Conservation (phyloP, 2,113 vertebrate species). For the Hemichromis elongatus region DNA sequence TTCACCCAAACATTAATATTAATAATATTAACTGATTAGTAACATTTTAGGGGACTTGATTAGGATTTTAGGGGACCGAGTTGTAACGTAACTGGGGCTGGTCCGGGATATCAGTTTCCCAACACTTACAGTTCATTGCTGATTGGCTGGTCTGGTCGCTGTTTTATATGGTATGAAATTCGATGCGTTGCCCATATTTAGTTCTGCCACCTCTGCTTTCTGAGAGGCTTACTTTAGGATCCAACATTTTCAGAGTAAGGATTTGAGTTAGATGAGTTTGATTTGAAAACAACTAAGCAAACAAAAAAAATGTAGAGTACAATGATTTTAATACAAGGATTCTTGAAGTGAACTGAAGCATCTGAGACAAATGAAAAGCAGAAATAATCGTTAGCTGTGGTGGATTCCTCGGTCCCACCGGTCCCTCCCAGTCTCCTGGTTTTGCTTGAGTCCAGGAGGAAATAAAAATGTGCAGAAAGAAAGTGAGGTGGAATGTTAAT, state of each 20-base stretch:
- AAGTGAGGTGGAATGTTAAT: conserved; percentile 72
- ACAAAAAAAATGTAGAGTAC: fast-evolving
- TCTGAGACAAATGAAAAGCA: background rate
- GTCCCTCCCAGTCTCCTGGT: background rate
- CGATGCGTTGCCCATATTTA: background rate
- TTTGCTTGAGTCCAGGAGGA: conserved; percentile 58
- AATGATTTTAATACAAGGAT: background rate
- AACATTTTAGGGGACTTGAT: no score
- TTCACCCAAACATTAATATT: background rate
- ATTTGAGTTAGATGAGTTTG: background rate
- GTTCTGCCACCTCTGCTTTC: background rate
- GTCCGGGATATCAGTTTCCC: background rate
- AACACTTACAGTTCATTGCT: background rate
- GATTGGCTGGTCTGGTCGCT: background rate
- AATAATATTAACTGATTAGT: background rate
- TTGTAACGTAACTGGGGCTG: background rate
- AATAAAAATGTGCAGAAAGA: conserved; percentile 77
- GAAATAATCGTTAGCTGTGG: background rate
- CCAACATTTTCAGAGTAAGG: background rate
- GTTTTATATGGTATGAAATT: background rate
- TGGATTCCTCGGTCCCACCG: background rate
- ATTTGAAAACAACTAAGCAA: background rate
- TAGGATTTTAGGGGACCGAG: no score
- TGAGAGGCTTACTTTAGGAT: background rate
- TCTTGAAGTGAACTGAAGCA: background rate